A percentile compares a stretch with the other conserved stretches of the same genome.
phyloP scores from a whole-genome alignment of 2,797 vertebrate genomes.

The Centroberyx gerrardi region DNA sequence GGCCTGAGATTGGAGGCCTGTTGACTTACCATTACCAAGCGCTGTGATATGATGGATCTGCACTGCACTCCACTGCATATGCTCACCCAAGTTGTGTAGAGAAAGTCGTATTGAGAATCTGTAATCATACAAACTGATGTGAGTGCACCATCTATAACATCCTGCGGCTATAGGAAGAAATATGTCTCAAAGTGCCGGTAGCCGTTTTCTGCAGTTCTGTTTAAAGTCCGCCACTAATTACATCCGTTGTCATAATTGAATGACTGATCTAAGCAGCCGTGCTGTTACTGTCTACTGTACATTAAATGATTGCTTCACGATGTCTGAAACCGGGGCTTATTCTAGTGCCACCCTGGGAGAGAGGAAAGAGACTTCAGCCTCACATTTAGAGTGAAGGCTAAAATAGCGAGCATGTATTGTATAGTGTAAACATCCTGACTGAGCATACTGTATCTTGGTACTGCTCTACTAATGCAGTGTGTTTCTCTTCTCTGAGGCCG shows the following conservation, averaged over 20 bases:
- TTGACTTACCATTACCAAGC: constrained; percentile 46
- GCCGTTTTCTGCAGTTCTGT: constrained; percentile 70
- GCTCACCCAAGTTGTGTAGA: constrained; percentile 59
- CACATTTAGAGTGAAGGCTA: constrained; percentile 54
- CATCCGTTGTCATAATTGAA: constrained; percentile 76
- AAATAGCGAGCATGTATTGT: constrained; percentile 50
- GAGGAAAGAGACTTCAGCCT: constrained; percentile 25
- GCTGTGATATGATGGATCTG: constrained; percentile 37
- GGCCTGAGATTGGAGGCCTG: constrained; percentile 54
- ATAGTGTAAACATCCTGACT: constrained; percentile 73
- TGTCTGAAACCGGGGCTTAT: constrained; percentile 67
- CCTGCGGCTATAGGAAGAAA: constrained; percentile 68
- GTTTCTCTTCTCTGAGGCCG: constrained; percentile 37
- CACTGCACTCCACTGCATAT: constrained; percentile 21
- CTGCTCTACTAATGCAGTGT: constrained; percentile 32
- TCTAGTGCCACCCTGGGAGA: constrained; percentile 73
- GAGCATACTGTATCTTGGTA: constrained; percentile 44
- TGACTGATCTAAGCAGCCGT: constrained; percentile 69
- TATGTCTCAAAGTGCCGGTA: constrained; percentile 64
- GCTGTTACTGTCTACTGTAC: constrained; percentile 74
- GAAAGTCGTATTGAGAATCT: constrained; percentile 64
- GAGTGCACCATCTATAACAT: constrained; percentile 73
- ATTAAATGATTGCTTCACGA: constrained; percentile 71
- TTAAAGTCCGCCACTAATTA: constrained; percentile 76
- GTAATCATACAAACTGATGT: constrained; percentile 73